These are phyloP conservation scores for Sarcophaga subvicina DNA, from an alignment of 2,888 invertebrate genomes.

Conservation along the genomic window DNA sequence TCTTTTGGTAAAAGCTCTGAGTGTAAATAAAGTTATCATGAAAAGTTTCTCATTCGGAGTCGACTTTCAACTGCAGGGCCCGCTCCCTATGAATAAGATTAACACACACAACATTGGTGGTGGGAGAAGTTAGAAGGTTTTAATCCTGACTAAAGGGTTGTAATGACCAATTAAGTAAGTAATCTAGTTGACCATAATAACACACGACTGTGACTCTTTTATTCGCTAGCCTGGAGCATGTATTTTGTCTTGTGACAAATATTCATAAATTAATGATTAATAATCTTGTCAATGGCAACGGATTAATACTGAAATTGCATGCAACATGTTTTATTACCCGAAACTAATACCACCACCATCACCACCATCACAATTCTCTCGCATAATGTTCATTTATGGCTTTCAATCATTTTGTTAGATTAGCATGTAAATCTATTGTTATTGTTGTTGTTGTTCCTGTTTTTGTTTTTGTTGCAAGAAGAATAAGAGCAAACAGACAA, in stretches of 20 bases:
- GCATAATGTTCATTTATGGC: conserved; percentile 21
- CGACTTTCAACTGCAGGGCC: too few relatives aligned
- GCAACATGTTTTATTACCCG: background rate
- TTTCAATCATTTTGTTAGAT: conserved; percentile 35
- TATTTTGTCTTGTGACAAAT: background rate
- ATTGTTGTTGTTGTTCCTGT: background rate
- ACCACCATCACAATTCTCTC: background rate
- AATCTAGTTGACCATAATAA: too few relatives aligned
- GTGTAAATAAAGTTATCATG: too few relatives aligned
- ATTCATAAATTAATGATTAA: background rate
- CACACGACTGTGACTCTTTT: too few relatives aligned
- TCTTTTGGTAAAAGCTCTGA: too few relatives aligned
- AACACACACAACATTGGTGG: too few relatives aligned
- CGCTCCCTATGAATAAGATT: too few relatives aligned
- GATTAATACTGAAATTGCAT: background rate
- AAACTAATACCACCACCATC: background rate
- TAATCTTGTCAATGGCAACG: background rate
- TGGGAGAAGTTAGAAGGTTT: too few relatives aligned
- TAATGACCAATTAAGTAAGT: too few relatives aligned
- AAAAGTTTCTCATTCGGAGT: too few relatives aligned
- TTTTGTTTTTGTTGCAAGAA: background rate
- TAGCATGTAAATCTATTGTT: conserved; percentile 37
- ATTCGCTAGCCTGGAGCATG: too few relatives aligned
- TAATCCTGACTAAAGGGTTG: too few relatives aligned
- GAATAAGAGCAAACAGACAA: background rate